Conservation (phyloP, 2,113 vertebrate species). For the Malurus alboscapulatus region DNA sequence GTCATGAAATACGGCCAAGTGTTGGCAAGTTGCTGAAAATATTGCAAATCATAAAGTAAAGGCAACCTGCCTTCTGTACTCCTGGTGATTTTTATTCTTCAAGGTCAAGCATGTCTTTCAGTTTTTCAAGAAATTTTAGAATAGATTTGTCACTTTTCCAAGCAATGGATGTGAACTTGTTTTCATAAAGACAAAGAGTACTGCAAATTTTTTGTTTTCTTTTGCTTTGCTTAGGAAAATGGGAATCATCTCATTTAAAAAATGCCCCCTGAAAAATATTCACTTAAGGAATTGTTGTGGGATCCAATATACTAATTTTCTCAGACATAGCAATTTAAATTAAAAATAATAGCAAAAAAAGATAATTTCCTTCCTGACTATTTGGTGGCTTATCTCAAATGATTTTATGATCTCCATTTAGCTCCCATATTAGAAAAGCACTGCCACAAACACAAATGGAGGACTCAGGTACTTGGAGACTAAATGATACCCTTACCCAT, state of each 20-base stretch:
- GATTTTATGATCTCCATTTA: neutral
- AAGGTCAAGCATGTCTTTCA: neutral
- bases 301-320: neutral
- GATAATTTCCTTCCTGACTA: neutral
- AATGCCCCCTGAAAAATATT: neutral
- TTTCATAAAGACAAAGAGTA: neutral
- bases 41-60: constrained; percentile 18
- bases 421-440: neutral
- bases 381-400: neutral
- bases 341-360: neutral
- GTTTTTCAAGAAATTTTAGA: neutral
- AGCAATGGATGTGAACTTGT: neutral
- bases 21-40: neutral
- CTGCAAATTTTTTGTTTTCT: neutral
- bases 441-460: neutral
- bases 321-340: neutral
- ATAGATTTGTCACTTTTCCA: neutral
- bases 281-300: neutral
- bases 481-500: neutral
- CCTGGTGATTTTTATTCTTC: neutral
- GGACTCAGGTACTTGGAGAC: neutral
- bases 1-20: neutral
- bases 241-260: neutral
- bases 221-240: neutral
- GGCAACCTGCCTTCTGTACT: neutral